phyloP scores from a whole-genome alignment of 2,888 invertebrate species.

The Melipona beecheii region DNA sequence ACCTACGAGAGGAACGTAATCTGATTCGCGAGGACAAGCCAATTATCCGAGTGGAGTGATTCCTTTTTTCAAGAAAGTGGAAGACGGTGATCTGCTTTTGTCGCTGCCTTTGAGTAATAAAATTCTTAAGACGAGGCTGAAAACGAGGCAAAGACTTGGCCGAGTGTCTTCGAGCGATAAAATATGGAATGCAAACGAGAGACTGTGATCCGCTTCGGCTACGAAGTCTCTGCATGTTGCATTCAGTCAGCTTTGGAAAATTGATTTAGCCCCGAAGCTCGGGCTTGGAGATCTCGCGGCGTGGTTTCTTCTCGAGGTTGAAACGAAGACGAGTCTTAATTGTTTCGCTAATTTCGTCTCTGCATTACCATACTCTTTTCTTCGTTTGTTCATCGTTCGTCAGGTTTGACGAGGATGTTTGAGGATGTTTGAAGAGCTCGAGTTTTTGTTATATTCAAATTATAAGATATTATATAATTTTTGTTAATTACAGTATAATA shows the following conservation, averaged over 20 bases:
- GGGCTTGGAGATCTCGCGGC: conserved; percentile 14
- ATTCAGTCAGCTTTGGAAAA: neutral
- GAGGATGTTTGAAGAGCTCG: no score
- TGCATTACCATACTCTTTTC: conserved; percentile 7
- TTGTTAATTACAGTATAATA: no score
- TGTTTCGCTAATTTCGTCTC: conserved; percentile 22
- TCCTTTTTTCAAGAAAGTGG: neutral
- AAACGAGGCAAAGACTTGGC: neutral
- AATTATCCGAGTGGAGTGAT: conserved; percentile 39
- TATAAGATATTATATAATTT: no score
- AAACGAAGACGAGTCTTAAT: conserved; percentile 14
- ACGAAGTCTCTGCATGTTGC: conserved; percentile 1
- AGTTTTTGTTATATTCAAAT: no score
- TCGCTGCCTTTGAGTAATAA: neutral
- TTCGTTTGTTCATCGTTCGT: neutral
- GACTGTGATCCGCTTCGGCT: conserved; percentile 9
- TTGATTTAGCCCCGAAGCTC: neutral
- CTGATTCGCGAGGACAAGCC: neutral
- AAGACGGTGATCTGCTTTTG: conserved; percentile 16
- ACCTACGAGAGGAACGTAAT: no score
- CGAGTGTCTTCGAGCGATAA: conserved; percentile 21
- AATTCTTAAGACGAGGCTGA: conserved; percentile 26
- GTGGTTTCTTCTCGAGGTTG: neutral
- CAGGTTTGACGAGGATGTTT: no score
- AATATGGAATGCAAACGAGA: conserved; percentile 37